Conservation (phyloP, 1,140 invertebrate species). For the Dermatophagoides farinae region DNA sequence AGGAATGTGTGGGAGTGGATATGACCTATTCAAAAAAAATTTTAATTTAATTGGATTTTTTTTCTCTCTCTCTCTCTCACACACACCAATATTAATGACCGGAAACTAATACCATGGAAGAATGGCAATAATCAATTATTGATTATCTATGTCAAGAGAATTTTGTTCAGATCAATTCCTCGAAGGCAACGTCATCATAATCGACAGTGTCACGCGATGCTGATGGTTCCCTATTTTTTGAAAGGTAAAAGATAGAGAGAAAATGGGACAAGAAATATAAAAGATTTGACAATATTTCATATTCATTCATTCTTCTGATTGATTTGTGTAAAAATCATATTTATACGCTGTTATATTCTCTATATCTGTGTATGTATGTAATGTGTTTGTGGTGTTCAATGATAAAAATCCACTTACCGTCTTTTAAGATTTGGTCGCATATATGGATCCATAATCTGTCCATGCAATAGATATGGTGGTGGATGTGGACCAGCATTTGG, state of each 20-base stretch:
- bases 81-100: background rate
- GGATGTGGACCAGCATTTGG: background rate
- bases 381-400: background rate
- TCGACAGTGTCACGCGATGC: conserved; percentile 1
- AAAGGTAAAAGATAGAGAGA: background rate
- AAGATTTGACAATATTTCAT: background rate
- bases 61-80: background rate
- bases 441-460: too few relatives aligned
- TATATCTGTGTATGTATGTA: background rate
- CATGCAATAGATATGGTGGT: background rate
- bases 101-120: background rate
- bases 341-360: too few relatives aligned
- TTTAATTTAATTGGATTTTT: too few relatives aligned
- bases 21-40: too few relatives aligned
- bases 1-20: too few relatives aligned
- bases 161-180: conserved; percentile 1
- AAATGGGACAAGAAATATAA: background rate
- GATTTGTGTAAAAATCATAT: background rate
- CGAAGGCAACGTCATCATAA: conserved; percentile 6
- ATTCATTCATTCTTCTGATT: background rate
- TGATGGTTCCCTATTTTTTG: background rate
- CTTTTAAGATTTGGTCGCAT: too few relatives aligned
- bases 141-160: background rate
- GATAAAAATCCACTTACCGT: too few relatives aligned
- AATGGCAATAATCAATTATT: background rate